Base-by-base conservation (phyloP, 2,797 vertebrate genomes). In the Melanotaenia parkinsoni region DNA sequence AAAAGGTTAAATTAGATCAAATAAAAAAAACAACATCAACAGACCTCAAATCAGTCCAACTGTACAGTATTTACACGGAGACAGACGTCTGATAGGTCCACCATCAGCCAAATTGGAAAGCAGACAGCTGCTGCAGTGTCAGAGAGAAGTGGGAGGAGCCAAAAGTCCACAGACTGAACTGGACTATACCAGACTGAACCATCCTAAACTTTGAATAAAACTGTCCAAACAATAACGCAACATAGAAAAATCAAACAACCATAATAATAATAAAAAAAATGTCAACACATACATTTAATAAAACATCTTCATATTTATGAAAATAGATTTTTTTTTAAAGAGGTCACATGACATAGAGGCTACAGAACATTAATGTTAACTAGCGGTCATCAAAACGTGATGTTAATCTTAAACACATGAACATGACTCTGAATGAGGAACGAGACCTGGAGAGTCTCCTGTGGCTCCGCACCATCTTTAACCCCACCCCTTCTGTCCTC, bases 1-100 rank as follows among this genome's bases (percentile, higher is more conserved):
- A 94, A 81, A 83, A 85, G 89, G 89, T 90, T 81, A 92, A 93
- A 93, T 95, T 94, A 96, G 94, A 93, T 93, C 90, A 94, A 92
- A 86, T 53, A 88, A 81, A 86, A 81, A 76, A 77, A 88, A 87
- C 72, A 88, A 86, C 72, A 83, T 64, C 59, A 66, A 84, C 70
- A 78, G 74, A 83, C 83, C 83, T 89, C 76, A 72, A 40, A 76
- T 67, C 73, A 86, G 84, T 82, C 85, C 57, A 69, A 67, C 91
- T 95, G 88, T 94, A 95, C 94, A 95, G 22, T 90, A 94, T 95
- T 70, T 95, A 95, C 93, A 95, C 67, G 3, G 61, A 77, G 47
- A 81, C 68, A 79, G 68, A 32, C 12, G 32, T 57, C 74, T 53
- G 64, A 82, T 56, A 24, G 63, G 77, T 63, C 70, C 20, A 35